These are phyloP conservation scores for Gadus macrocephalus DNA, from an alignment of 2,113 vertebrate species.

Conservation along the genomic window DNA sequence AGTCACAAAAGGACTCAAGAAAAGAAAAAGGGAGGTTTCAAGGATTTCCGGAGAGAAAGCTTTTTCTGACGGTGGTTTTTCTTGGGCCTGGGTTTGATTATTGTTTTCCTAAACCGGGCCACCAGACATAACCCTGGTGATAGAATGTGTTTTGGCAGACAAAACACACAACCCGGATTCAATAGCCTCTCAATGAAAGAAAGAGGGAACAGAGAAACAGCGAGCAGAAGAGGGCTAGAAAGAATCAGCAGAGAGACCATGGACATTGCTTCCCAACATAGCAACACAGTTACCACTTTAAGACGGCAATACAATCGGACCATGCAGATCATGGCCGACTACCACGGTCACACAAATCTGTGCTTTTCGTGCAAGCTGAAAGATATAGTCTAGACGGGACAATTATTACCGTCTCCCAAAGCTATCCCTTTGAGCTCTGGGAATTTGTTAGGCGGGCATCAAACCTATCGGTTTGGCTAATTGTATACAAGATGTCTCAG, in stretches of 20 bases:
- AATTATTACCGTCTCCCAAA: not conserved
- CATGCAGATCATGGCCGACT: not conserved
- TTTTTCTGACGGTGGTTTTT: not conserved
- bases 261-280: not conserved
- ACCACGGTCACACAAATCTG: too few relatives aligned
- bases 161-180: slow-evolving; percentile 37
- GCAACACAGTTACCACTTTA: not conserved
- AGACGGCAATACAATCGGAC: not conserved
- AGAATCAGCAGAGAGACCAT: not conserved
- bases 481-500: slow-evolving; percentile 24
- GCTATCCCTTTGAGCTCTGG: not conserved
- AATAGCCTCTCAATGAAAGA: slow-evolving; percentile 22
- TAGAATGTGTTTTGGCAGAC: slow-evolving; percentile 52
- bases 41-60: not conserved
- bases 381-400: not conserved
- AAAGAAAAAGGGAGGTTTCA: slow-evolving; percentile 7
- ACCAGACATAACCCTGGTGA: slow-evolving; percentile 47
- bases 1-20: not conserved
- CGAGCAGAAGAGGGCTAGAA: slow-evolving; percentile 4
- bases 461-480: slow-evolving; percentile 21
- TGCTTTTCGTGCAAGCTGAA: too few relatives aligned
- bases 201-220: slow-evolving; percentile 34
- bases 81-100: slow-evolving; percentile 8
- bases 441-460: not conserved
- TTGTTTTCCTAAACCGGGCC: slow-evolving; percentile 34